Percentiles rank a stretch among this genome's conserved stretches.
These are phyloP conservation scores for Conchocele bisecta DNA, from an alignment of 2,888 invertebrate genomes.

Conservation along the genomic window DNA sequence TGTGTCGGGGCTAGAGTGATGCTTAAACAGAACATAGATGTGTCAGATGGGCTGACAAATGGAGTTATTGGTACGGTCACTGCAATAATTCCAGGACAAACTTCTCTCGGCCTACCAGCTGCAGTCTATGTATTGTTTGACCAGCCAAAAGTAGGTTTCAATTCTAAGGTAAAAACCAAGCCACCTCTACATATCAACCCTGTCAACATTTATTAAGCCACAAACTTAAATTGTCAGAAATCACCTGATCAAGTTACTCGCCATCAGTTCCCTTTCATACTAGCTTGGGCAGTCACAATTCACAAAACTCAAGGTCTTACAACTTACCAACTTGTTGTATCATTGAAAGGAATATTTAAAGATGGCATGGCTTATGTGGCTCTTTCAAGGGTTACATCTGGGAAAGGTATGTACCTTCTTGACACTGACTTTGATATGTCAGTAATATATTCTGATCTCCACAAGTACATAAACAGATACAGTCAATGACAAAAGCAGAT, in stretches of 20 bases:
- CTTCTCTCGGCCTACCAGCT: slow-evolving; percentile 22
- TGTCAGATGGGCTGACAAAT: slow-evolving; percentile 42
- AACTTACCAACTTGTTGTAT: not conserved
- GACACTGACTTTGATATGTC: not conserved
- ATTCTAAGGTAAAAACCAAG: not conserved
- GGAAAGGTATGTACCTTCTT: not conserved
- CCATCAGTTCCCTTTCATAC: slow-evolving; percentile 13
- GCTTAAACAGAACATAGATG: slow-evolving; percentile 33
- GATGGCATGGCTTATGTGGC: slow-evolving; percentile 17
- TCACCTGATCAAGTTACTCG: slow-evolving; percentile 2
- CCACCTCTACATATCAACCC: not conserved
- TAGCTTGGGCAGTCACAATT: slow-evolving; percentile 9
- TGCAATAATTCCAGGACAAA: slow-evolving; percentile 6
- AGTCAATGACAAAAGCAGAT: not conserved
- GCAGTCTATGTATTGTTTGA: slow-evolving; percentile 22
- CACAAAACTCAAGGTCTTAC: slow-evolving; percentile 21
- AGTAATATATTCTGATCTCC: slow-evolving; percentile 7
- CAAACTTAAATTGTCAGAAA: slow-evolving; percentile 6
- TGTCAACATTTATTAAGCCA: slow-evolving; percentile 4
- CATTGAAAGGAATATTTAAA: slow-evolving; percentile 2
- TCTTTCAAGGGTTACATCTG: slow-evolving; percentile 1
- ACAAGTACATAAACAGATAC: not conserved
- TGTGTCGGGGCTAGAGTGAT: slow-evolving; percentile 27
- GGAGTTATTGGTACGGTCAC: slow-evolving; percentile 28
- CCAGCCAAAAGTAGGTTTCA: slow-evolving; percentile 13